phyloP scores from a whole-genome alignment of 2,113 vertebrate genomes.

The Ceyx melanurus region DNA sequence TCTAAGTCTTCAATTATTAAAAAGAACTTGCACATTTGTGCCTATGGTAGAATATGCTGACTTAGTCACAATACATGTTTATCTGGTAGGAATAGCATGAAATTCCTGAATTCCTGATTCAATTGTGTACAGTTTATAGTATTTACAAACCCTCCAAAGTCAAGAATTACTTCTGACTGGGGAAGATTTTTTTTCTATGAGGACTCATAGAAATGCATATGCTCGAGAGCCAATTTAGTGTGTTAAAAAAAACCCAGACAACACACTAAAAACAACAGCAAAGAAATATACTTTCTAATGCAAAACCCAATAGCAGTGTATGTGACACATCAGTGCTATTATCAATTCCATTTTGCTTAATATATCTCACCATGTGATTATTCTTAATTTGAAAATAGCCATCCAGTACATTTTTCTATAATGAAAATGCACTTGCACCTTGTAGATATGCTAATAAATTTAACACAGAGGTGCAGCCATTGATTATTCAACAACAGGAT shows the following conservation, averaged over 20 bases:
- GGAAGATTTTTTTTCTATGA: background rate
- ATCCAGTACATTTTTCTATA: constrained; percentile 31
- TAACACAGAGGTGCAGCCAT: constrained; percentile 40
- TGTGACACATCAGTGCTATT: constrained; percentile 48
- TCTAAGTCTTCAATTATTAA: background rate
- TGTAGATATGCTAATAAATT: constrained; percentile 60
- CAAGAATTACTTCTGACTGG: background rate
- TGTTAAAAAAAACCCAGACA: background rate
- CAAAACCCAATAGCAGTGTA: background rate
- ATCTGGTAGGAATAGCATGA: background rate
- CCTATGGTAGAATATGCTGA: background rate
- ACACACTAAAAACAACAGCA: background rate
- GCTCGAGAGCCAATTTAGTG: background rate
- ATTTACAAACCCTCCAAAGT: constrained; percentile 10
- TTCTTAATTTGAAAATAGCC: constrained; percentile 59
- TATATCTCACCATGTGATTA: constrained; percentile 41
- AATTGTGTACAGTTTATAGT: background rate
- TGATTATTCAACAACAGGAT: constrained; percentile 59
- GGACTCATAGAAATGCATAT: background rate
- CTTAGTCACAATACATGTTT: background rate
- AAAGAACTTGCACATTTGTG: background rate
- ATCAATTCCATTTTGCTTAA: constrained; percentile 44
- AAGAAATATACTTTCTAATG: constrained; percentile 17
- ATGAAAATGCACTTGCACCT: constrained; percentile 47
- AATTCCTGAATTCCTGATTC: constrained; percentile 20